Percentiles rank a stretch among this genome's conserved stretches.
These are phyloP conservation scores for Nycteola revayana DNA, from an alignment of 2,888 invertebrate species.

Conservation along the genomic window DNA sequence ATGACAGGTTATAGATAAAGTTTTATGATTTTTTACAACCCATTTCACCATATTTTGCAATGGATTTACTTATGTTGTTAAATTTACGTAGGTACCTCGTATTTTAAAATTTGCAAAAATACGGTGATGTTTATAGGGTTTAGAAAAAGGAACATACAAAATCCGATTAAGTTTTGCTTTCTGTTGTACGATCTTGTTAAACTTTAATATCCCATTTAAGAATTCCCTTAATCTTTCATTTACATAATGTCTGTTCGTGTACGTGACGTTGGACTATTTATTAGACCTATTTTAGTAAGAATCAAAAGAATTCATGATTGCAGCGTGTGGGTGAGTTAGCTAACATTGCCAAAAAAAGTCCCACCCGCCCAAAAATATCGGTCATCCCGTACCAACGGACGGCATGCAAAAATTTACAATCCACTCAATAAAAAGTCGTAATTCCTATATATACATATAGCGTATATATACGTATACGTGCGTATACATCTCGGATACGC, in stretches of 20 bases:
- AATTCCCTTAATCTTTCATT: too few relatives aligned
- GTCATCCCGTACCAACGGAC: constrained; percentile 46
- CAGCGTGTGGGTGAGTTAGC: constrained; percentile 42
- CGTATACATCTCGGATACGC: constrained; percentile 78
- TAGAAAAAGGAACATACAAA: too few relatives aligned
- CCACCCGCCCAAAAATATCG: constrained; percentile 53
- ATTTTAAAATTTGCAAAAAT: too few relatives aligned
- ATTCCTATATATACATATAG: constrained; percentile 76
- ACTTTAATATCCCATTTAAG: too few relatives aligned
- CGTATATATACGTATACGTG: constrained; percentile 29
- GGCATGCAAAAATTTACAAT: constrained; percentile 75
- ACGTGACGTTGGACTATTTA: constrained; percentile 17
- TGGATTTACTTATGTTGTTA: too few relatives aligned
- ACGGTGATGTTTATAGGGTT: too few relatives aligned
- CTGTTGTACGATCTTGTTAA: too few relatives aligned
- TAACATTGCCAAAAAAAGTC: constrained; percentile 49
- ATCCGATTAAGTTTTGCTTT: too few relatives aligned
- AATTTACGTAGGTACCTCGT: too few relatives aligned
- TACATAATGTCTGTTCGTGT: constrained; percentile 6
- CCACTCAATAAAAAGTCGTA: constrained; percentile 77
- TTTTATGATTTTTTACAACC: too few relatives aligned
- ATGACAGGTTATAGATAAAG: too few relatives aligned
- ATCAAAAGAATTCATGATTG: constrained; percentile 32
- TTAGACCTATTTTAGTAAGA: constrained; percentile 30
- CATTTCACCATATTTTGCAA: too few relatives aligned